Conservation (phyloP, 2,113 vertebrate genomes). For the Pomatorhinus ruficollis region DNA sequence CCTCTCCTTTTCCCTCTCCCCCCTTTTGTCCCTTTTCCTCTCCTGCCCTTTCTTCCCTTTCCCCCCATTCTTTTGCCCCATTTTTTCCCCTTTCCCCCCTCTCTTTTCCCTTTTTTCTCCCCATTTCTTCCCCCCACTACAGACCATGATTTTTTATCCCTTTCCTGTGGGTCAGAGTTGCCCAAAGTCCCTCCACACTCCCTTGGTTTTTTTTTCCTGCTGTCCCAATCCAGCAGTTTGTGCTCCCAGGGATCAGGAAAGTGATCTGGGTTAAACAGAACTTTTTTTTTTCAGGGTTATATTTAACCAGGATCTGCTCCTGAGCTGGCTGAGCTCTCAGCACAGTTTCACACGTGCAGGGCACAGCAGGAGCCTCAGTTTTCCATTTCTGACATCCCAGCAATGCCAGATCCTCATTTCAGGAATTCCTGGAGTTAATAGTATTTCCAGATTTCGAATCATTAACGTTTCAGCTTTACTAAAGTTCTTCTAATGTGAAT, state of each 20-base stretch:
- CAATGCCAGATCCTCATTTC: background rate
- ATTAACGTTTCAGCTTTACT: background rate
- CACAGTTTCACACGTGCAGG: background rate
- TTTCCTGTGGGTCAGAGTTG: background rate
- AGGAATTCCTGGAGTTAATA: background rate
- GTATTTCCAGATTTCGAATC: background rate
- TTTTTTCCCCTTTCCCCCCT: accelerated
- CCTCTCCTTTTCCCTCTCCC: accelerated
- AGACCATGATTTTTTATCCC: background rate
- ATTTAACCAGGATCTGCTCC: background rate
- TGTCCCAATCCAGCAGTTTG: background rate
- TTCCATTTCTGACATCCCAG: background rate
- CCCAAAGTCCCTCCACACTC: background rate
- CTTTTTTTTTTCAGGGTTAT: background rate
- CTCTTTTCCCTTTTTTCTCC: too few relatives aligned
- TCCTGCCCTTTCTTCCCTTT: too few relatives aligned
- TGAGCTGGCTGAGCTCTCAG: background rate
- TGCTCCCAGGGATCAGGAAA: background rate
- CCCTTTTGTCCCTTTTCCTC: too few relatives aligned
- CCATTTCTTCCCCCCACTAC: background rate
- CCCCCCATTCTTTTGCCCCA: too few relatives aligned
- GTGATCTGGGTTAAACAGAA: background rate
- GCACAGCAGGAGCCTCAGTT: background rate
- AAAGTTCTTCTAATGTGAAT: background rate
- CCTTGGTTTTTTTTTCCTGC: background rate